phyloP scores from a whole-genome alignment of 2,888 invertebrate species.

The Thera obeliscata region DNA sequence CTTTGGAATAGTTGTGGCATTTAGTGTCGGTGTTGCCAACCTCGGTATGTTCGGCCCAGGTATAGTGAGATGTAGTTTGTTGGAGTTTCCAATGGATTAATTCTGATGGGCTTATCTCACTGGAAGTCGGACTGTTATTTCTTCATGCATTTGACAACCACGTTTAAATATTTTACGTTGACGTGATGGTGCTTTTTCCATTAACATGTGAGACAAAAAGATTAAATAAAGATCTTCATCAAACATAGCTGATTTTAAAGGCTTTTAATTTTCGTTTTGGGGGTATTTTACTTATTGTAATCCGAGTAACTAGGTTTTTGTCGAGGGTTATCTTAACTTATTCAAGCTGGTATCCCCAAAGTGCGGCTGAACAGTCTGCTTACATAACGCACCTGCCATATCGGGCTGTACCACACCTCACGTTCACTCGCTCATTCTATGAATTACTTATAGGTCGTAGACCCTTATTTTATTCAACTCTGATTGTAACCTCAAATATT shows the following conservation, averaged over 20 bases:
- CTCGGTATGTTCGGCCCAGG: constrained; percentile 9
- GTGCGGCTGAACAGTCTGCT: constrained; percentile 64
- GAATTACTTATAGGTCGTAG: constrained; percentile 83
- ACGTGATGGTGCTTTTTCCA: no score
- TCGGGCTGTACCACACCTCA: constrained; percentile 76
- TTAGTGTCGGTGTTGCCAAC: constrained; percentile 55
- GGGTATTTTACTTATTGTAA: background rate
- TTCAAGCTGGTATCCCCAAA: constrained; percentile 24
- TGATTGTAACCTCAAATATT: constrained; percentile 44
- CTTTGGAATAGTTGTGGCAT: constrained; percentile 74
- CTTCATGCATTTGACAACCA: background rate
- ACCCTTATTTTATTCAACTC: constrained; percentile 75
- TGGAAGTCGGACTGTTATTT: background rate
- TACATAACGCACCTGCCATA: constrained; percentile 84
- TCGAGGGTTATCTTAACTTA: background rate
- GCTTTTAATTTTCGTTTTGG: no score
- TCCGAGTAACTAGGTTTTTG: background rate
- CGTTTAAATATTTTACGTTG: no score
- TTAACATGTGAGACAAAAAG: no score
- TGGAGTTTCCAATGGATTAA: background rate
- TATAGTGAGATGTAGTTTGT: background rate
- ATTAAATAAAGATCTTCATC: no score
- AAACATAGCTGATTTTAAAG: no score
- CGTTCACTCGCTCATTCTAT: constrained; percentile 81
- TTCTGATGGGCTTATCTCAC: background rate